Base-by-base conservation (phyloP, 2,888 invertebrate species). In the Sacculina carcini region DNA sequence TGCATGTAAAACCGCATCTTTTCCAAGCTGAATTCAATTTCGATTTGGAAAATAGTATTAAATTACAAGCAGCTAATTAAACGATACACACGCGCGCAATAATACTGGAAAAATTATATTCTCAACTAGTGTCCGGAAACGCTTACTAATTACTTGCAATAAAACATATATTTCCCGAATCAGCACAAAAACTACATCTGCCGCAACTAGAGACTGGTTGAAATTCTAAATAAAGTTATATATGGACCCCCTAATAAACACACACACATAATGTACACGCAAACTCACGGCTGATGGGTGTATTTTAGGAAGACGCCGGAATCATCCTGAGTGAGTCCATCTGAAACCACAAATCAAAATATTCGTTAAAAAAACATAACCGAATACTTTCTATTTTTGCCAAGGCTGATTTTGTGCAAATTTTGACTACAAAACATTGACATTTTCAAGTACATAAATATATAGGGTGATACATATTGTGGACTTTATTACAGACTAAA, bases 191-290 rank as follows among this genome's bases (percentile, higher is more conserved):
- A 40, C 23, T 40, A 26, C 40, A 40, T 16, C 19, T 21, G 5
- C 38, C 21, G 21, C 6, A 6, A 38, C 12, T 40, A 3, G 5
- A n/a, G n/a, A n/a, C n/a, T n/a, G n/a, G n/a, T n/a, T 28, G 38
- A 12, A 40, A n/a, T 14, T 14, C 14, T 36, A 29, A 12, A 49
- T 36, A 49, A 21, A 49, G 19, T 40, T 26, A 50, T 26, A 50
- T 26, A 50, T 54, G 40, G 16, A 54, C 34, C 39, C 28, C 31
- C 28, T 32, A 16, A 48, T 21, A 48, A 16, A 48, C 3, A 48
- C 28, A 48, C 28, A 48, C 2, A 46, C 21, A 46, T 40, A 40
- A 48, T 48, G 31, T 28, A 3, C 16, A 48, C 31, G 31, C n/a
- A 2, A 23, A 50, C 26, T 42, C 26, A 50, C 26, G 29, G 14